Evolutionary conservation across 2,888 invertebrate genomes (phyloP), one percentile per base, ranked within the genome.

Genomic region (Steinernema carpocapsae): DNA sequence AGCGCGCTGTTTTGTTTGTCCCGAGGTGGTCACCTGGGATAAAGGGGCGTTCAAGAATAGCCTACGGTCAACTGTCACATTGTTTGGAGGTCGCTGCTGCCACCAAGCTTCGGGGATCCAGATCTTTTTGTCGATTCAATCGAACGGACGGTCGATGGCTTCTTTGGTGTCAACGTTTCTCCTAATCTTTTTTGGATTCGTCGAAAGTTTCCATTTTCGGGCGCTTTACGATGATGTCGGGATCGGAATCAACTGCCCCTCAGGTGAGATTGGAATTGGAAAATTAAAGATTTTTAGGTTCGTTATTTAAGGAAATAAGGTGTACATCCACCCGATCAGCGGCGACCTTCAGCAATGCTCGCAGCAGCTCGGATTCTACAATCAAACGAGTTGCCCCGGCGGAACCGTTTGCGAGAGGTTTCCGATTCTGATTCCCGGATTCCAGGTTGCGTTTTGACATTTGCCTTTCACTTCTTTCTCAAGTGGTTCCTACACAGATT

Each of bases 331-430:
- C 71, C 82, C 82, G 42, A 82, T 82, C 59, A 79, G 77, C 72
- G 83, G 82, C 26, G 83, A 83, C 73, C 74, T 83, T 17, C 83
- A 83, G 73, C 76, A 82, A 19, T 83, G 83, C 26, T 82, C 78
- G 24, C 83, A 83, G 48, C 81, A 83, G 52, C 72, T 83, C 3
- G 83, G 83, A 0, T 79, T 79, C 52, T 83, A 83, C 73, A 83
- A 83, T 56, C 80, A 83, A 51, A 82, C 80, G 43, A 79, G 78
- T 76, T 83, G 83, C 75, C 83, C 83, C 0, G 83, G 82, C 22
- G 83, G 83, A 64, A 83, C 83, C 22, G 83, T 80, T 24, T 83
- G 83, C 71, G 83, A 83, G 73, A 52, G 83, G 22, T 83, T 83
- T 64, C 83, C 83, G 4, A 82, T 83, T 46, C 72, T 82, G 17